A percentile compares a stretch with the other conserved stretches of the same genome.
These are phyloP conservation scores for Bombylius major DNA, from an alignment of 2,888 invertebrate genomes.

Conservation along the genomic window DNA sequence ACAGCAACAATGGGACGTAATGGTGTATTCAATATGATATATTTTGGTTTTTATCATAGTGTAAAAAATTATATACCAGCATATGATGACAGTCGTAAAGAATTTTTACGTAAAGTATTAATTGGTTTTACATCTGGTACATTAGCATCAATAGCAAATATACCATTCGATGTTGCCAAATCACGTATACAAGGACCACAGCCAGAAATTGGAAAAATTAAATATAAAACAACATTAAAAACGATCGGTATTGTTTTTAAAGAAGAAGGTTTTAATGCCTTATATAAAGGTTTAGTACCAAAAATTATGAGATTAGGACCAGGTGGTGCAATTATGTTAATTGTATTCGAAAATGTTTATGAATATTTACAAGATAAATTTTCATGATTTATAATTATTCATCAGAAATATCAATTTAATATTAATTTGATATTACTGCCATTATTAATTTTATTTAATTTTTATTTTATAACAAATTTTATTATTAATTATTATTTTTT, in stretches of 20 bases:
- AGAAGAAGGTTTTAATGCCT: conserved; percentile 79
- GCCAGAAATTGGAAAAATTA: conserved; percentile 54
- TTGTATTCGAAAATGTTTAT: conserved; percentile 82
- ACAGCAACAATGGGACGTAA: conserved; percentile 82
- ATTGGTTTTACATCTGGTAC: conserved; percentile 83
- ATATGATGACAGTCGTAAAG: conserved; percentile 50
- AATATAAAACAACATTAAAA: conserved; percentile 64
- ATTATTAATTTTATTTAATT: no score
- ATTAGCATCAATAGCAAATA: conserved; percentile 75
- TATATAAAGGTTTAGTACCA: conserved; percentile 86
- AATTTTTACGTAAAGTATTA: conserved; percentile 61
- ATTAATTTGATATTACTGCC: no score
- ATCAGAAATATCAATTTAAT: no score
- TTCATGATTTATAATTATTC: conserved; percentile 15
- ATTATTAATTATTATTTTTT: no score
- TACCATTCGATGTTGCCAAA: conserved; percentile 94
- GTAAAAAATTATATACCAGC: conserved; percentile 63
- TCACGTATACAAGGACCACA: conserved; percentile 91
- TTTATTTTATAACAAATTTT: no score
- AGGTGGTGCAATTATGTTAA: conserved; percentile 89
- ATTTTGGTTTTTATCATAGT: conserved; percentile 91
- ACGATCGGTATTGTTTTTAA: conserved; percentile 62
- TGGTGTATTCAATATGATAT: conserved; percentile 85
- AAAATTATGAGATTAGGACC: conserved; percentile 86
- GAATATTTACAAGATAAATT: conserved; percentile 50